Evolutionary conservation across 2,797 vertebrate species (phyloP), one percentile per base, ranked within the genome.

Genomic region (Labeo calbasu): DNA sequence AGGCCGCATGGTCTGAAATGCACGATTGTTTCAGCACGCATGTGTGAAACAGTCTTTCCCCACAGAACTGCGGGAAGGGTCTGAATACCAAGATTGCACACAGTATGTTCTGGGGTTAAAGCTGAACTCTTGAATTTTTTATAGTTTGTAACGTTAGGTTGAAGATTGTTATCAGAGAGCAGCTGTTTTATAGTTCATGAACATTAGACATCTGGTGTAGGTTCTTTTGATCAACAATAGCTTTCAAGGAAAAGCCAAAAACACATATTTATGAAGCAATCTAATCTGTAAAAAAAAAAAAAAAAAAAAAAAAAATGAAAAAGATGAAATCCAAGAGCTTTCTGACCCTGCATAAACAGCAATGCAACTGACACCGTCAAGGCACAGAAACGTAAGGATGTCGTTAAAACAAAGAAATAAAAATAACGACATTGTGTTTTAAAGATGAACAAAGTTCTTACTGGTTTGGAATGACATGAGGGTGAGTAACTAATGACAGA

Each of bases 61-160:
- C 78, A 87, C 79, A 88, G 87, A 73, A 70, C 81, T 70, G 73
- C 71, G 87, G 78, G 69, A 88, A 75, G 88, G 86, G 82, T 85
- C 87, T 65, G 90, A 90, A 82, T 79, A 15, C 43, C 21, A 57
- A n/a, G 28, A 50, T 75, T 75, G 83, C 69, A 17, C 15, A 28
- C 40, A 57, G 46, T 25, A 55, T 9, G 36, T 72, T 70, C 57
- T 76, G 14, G 51, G 23, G 53, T 69, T 81, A 48, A 76, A 7
- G 59, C 32, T 46, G 61, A 84, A 55, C 28, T 81, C 55, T n/a
- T 83, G 77, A 55, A 78, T 87, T 57, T 76, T 85, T 86, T 66
- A 81, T 32, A 51, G 72, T 57, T 2, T 23, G 43, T 25, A 77
- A 71, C n/a, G 8, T 23, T 65, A 65, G 63, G 63, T 32, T 65